These are phyloP conservation scores for Pachyramphus minor DNA, from an alignment of 2,113 vertebrate species.

Conservation along the genomic window DNA sequence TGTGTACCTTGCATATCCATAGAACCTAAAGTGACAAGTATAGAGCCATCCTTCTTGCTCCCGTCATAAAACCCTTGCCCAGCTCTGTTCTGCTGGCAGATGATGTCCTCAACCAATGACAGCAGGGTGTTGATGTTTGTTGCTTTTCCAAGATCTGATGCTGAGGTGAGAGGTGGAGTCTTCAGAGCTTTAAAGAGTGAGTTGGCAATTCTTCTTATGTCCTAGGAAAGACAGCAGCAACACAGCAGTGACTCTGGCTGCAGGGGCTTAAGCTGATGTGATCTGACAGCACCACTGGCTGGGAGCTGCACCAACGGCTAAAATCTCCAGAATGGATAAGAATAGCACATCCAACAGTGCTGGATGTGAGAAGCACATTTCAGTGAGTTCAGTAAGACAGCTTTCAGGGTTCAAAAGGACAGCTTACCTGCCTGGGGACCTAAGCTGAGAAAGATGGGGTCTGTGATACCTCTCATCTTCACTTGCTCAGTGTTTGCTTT, in stretches of 20 bases:
- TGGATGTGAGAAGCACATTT: background rate
- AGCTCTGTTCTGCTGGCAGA: slow-evolving; percentile 78
- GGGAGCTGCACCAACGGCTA: background rate
- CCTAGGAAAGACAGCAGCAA: slow-evolving; percentile 70
- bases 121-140: slow-evolving; percentile 86
- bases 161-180: slow-evolving; percentile 67
- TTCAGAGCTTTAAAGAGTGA: slow-evolving; percentile 85
- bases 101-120: slow-evolving; percentile 83
- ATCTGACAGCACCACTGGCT: background rate
- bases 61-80: slow-evolving; percentile 73
- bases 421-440: background rate
- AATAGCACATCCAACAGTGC: background rate
- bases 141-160: slow-evolving; percentile 68
- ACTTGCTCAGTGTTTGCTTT: background rate
- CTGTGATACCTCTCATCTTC: background rate
- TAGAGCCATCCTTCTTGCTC: slow-evolving; percentile 54
- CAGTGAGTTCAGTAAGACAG: background rate
- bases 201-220: slow-evolving; percentile 83
- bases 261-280: background rate
- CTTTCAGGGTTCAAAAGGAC: background rate
- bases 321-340: background rate
- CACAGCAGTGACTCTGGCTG: slow-evolving; percentile 4
- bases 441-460: background rate
- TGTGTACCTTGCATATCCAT: slow-evolving; percentile 78
- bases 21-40: slow-evolving; percentile 72